Base-by-base conservation (phyloP, 2,797 vertebrate genomes). In the Megalops cyprinoides region DNA sequence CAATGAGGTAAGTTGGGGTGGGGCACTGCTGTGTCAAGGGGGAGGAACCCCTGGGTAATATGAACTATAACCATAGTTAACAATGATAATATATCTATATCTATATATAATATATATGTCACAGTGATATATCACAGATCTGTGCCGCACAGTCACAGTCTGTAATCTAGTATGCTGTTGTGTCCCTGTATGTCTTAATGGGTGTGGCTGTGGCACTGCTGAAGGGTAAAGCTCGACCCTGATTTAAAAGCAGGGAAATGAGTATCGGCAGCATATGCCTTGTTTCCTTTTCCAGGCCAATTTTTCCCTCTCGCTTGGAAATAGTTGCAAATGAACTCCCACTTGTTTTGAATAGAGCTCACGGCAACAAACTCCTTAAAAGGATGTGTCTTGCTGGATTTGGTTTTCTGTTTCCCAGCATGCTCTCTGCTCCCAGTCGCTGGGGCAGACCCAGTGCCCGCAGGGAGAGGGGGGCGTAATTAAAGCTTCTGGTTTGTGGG, bases 1-100 rank as follows among this genome's bases (percentile, higher is more conserved):
- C 91, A 98, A 97, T 62, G 97, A 98, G 96, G 97, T 97, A 91
- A 95, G 91, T 77, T 55, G n/a, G 25, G 8, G 31, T 25, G 10
- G 20, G 69, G 34, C 25, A 1, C 28, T 14, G 49, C n/a, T 37
- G 42, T 28, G 14, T 23, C 56, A 8, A 4, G 25, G 28, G 15
- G 23, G 1, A 23, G 58, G 58, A 12, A 62, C 39, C 23, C 8
- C 15, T n/a, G 4, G 14, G 25, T 23, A 44, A 44, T 9, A 74
- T 23, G 15, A n/a, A n/a, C n/a, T n/a, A n/a, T n/a, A n/a, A n/a
- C n/a, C n/a, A n/a, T n/a, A n/a, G n/a, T n/a, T n/a, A n/a, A n/a
- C n/a, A n/a, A n/a, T n/a, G n/a, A n/a, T n/a, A n/a, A n/a, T n/a
- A n/a, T n/a, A n/a, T n/a, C n/a, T n/a, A n/a, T n/a, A n/a, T n/a